These are phyloP conservation scores for Tipula confusa DNA, from an alignment of 2,888 invertebrate genomes.

Conservation along the genomic window DNA sequence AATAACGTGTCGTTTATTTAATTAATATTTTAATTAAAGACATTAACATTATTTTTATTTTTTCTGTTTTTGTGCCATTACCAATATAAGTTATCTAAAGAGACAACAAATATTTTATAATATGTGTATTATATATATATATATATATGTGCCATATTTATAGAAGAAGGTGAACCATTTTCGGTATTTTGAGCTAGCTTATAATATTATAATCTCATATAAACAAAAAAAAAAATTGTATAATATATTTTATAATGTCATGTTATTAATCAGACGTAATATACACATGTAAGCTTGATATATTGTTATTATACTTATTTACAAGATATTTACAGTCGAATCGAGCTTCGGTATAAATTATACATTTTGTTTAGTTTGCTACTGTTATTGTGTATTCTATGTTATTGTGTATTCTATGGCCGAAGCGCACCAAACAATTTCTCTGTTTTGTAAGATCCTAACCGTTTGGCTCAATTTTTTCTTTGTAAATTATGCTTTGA, in stretches of 20 bases:
- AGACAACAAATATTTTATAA: not conserved
- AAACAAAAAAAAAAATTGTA: no score
- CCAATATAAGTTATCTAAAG: not conserved
- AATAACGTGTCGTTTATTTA: constrained; percentile 26
- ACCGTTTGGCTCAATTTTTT: no score
- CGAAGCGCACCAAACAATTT: no score
- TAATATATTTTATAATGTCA: not conserved
- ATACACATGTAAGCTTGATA: not conserved
- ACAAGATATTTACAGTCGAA: not conserved
- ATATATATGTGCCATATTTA: not conserved
- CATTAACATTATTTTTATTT: not conserved
- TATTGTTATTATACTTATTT: not conserved
- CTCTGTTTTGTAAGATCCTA: no score
- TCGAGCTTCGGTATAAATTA: no score
- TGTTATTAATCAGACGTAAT: not conserved
- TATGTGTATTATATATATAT: no score
- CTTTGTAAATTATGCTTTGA: no score
- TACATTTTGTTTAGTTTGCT: no score
- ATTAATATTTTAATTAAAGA: constrained; percentile 28
- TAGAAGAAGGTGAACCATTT: not conserved
- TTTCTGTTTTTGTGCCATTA: not conserved
- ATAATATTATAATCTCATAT: not conserved
- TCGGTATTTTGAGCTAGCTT: not conserved
- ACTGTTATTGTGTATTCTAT: no score
- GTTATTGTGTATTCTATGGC: no score